These are phyloP conservation scores for Lordiphosa clarofinis DNA, from an alignment of 1,140 invertebrate species.

Conservation along the genomic window DNA sequence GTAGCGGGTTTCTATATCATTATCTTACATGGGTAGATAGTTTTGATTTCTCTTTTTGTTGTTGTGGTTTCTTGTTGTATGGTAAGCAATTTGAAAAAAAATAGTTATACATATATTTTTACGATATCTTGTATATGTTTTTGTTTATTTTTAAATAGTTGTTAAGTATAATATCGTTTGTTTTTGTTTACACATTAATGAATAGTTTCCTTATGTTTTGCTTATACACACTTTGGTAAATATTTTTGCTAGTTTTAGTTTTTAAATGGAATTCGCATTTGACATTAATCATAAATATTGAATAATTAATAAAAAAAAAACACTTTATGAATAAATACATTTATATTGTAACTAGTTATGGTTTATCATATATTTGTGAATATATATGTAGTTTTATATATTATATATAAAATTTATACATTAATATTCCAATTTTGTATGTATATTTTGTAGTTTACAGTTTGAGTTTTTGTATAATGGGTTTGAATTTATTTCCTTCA, in stretches of 20 bases:
- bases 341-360: constrained; percentile 27
- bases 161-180: too few species aligned
- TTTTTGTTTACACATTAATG: constrained; percentile 8
- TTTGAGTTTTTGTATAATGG: constrained; percentile 19
- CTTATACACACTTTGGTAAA: constrained; percentile 30
- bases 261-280: constrained; percentile 7
- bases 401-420: constrained; percentile 18
- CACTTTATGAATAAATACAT: constrained; percentile 49
- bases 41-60: constrained; percentile 41
- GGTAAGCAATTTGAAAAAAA: constrained; percentile 7
- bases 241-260: constrained; percentile 33
- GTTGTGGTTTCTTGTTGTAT: constrained; percentile 12
- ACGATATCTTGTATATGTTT: too few species aligned
- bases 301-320: constrained; percentile 33
- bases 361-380: not conserved
- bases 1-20: constrained; percentile 3
- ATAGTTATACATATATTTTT: constrained; percentile 4
- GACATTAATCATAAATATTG: constrained; percentile 37
- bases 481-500: constrained; percentile 18
- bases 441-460: constrained; percentile 15
- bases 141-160: too few species aligned
- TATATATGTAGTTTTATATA: constrained; percentile 3
- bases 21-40: constrained; percentile 19
- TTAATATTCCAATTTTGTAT: constrained; percentile 39
- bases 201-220: constrained; percentile 14